Evolutionary conservation across 2,113 vertebrate genomes (phyloP).

Genomic region (Cyanocitta stelleri): DNA sequence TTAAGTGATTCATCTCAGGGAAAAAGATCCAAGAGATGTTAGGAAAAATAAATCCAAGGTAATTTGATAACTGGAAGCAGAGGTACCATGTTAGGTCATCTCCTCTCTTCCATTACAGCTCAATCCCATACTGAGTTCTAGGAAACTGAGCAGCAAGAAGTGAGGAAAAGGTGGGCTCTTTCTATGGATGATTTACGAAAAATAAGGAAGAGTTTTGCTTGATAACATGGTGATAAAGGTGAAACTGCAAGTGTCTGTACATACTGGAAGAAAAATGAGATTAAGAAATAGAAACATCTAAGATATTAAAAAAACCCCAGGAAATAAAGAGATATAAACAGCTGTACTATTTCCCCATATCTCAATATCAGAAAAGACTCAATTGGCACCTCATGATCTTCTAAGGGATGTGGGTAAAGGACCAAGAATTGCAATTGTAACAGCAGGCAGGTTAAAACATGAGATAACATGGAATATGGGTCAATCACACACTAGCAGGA

Average conservation of each 20-base stretch:
- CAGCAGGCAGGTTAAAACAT: neutral
- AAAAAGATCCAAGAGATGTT: neutral
- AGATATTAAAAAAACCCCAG: neutral
- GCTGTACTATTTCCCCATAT: neutral
- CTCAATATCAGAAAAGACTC: neutral
- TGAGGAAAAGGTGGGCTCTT: neutral
- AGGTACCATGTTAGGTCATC: neutral
- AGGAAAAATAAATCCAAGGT: neutral
- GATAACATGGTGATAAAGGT: neutral
- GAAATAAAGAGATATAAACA: neutral
- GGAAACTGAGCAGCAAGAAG: neutral
- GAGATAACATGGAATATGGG: neutral
- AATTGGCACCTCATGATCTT: neutral
- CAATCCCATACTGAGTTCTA: neutral
- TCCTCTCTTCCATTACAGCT: neutral
- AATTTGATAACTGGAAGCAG: neutral
- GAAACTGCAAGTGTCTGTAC: neutral
- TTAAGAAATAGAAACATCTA: neutral
- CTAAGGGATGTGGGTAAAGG: neutral
- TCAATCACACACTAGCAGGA: neutral
- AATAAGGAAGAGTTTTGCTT: neutral
- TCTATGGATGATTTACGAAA: neutral
- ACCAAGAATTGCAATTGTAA: neutral
- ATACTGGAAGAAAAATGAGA: neutral
- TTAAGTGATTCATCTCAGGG: neutral